Conservation (phyloP, 2,113 vertebrate genomes). For the Patagioenas fasciata region DNA sequence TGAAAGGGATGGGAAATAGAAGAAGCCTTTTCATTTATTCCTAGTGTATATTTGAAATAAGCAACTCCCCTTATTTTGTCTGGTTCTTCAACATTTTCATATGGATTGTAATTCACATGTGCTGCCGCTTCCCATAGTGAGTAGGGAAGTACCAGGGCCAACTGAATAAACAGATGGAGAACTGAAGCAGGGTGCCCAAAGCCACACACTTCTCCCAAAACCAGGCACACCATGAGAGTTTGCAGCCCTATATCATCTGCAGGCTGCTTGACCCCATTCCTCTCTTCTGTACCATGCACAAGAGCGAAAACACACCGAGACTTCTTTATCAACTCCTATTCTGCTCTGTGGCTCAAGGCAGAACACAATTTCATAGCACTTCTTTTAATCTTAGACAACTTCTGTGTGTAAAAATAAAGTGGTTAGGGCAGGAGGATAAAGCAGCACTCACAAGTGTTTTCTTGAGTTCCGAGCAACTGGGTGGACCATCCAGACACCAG, state of each 20-base stretch:
- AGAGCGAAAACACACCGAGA: not conserved
- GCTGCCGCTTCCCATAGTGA: not conserved
- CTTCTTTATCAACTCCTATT: not conserved
- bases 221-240: not conserved
- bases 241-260: not conserved
- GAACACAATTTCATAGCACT: not conserved
- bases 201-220: not conserved
- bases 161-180: not conserved
- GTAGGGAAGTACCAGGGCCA: not conserved
- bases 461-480: not conserved
- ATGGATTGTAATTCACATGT: not conserved
- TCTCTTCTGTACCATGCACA: not conserved
- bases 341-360: not conserved
- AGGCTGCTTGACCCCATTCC: not conserved
- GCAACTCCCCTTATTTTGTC: not conserved
- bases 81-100: not conserved
- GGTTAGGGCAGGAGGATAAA: not conserved
- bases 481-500: not conserved
- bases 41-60: not conserved
- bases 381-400: not conserved
- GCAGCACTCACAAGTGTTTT: not conserved
- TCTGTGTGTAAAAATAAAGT: not conserved
- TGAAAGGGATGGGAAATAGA: not conserved
- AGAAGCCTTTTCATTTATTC: not conserved
- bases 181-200: not conserved